phyloP scores from a whole-genome alignment of 2,888 invertebrate genomes.

The Salticus scenicus region DNA sequence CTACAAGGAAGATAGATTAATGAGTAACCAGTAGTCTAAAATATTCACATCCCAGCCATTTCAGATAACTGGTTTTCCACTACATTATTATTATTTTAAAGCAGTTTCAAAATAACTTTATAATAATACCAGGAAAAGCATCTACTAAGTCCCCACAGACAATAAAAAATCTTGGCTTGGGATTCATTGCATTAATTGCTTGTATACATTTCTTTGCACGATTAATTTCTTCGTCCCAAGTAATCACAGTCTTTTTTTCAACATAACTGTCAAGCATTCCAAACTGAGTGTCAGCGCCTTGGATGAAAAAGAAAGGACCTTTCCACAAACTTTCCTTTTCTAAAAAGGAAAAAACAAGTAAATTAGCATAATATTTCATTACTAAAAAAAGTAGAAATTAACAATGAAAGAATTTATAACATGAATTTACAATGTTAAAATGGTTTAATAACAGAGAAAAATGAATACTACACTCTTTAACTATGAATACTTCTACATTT shows the following conservation, averaged over 20 bases:
- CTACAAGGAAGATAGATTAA: too few species aligned
- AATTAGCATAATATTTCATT: neutral
- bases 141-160: constrained; percentile 79
- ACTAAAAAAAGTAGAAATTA: neutral
- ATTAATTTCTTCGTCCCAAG: constrained; percentile 77
- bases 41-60: too few species aligned
- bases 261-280: constrained; percentile 77
- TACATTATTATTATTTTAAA: too few species aligned
- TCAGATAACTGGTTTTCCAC: too few species aligned
- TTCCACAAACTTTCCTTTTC: constrained; percentile 75
- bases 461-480: too few species aligned
- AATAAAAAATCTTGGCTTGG: constrained; percentile 77
- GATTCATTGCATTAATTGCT: constrained; percentile 76
- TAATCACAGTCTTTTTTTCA: constrained; percentile 73
- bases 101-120: too few species aligned
- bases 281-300: constrained; percentile 78
- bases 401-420: neutral
- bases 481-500: too few species aligned
- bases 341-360: constrained; percentile 34
- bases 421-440: too few species aligned
- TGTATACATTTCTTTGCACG: constrained; percentile 75
- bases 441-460: too few species aligned
- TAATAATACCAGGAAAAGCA: constrained; percentile 77
- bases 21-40: too few species aligned
- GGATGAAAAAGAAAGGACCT: constrained; percentile 77